phyloP scores from a whole-genome alignment of 2,797 vertebrate species.

The Diglossa cyanea region DNA sequence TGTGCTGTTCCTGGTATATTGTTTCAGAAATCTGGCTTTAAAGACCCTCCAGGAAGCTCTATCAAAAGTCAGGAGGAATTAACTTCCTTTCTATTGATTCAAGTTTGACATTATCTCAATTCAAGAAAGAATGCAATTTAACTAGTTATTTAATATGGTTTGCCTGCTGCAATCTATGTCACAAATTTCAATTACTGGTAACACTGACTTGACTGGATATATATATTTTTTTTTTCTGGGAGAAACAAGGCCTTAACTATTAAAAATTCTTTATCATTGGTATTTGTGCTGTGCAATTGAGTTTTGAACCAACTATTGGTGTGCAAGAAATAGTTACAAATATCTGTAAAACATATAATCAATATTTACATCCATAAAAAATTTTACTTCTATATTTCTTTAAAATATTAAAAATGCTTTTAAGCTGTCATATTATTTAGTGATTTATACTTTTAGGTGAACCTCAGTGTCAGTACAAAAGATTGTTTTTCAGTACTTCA shows the following conservation, averaged over 20 bases:
- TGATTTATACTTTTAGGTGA: neutral
- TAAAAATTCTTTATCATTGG: neutral
- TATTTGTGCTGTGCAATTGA: accelerated
- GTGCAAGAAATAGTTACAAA: neutral
- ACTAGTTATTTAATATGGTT: neutral
- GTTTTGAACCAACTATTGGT: neutral
- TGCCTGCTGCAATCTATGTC: neutral
- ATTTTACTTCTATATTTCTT: neutral
- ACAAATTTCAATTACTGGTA: neutral
- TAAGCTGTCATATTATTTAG: neutral
- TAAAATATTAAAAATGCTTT: neutral
- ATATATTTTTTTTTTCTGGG: neutral
- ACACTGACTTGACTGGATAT: neutral
- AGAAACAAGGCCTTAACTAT: neutral
- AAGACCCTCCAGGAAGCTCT: neutral
- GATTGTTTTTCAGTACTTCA: neutral
- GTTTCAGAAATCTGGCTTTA: neutral
- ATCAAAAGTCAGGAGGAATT: neutral
- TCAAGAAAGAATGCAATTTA: neutral
- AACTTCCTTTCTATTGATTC: neutral
- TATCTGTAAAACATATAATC: neutral
- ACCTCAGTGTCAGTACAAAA: neutral
- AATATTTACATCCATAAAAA: neutral
- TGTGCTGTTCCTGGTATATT: accelerated
- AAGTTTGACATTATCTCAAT: neutral